Evolutionary conservation across 2,797 vertebrate genomes (phyloP).

Genomic region (Labroides dimidiatus): DNA sequence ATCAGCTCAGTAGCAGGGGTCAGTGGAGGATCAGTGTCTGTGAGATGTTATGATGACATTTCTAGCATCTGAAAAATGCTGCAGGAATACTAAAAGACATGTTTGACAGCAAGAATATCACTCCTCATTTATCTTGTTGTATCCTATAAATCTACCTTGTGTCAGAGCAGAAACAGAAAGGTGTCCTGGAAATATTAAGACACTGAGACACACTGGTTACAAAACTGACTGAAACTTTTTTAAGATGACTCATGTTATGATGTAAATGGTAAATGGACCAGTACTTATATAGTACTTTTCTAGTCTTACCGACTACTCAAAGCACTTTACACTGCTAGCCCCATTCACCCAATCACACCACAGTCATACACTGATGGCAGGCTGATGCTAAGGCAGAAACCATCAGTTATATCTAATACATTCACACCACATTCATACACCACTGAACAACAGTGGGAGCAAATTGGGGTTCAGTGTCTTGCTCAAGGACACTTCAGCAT

Average conservation of each 20-base stretch:
- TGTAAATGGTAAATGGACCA: too few species aligned
- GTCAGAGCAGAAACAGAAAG: background rate
- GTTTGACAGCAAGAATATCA: background rate
- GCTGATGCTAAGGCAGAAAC: too few species aligned
- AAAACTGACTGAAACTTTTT: background rate
- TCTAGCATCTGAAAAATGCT: background rate
- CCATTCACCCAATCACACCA: too few species aligned
- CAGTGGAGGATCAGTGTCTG: slow-evolving; percentile 2
- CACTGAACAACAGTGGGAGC: too few species aligned
- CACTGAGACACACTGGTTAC: background rate
- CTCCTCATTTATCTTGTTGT: background rate
- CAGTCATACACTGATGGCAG: too few species aligned
- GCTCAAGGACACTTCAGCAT: too few species aligned
- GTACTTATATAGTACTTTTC: too few species aligned
- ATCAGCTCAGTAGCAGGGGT: slow-evolving; percentile 24
- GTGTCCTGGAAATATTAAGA: background rate
- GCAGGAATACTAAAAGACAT: background rate
- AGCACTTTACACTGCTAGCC: too few species aligned
- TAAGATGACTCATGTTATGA: background rate
- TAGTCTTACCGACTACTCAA: too few species aligned
- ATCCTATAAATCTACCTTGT: background rate
- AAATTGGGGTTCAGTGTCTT: too few species aligned
- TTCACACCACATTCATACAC: too few species aligned
- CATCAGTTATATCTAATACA: too few species aligned
- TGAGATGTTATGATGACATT: slow-evolving; percentile 16